A percentile compares a stretch with the other conserved stretches of the same genome.
Conservation (phyloP, 2,797 vertebrate genomes). For the Sandelia bainsii region DNA sequence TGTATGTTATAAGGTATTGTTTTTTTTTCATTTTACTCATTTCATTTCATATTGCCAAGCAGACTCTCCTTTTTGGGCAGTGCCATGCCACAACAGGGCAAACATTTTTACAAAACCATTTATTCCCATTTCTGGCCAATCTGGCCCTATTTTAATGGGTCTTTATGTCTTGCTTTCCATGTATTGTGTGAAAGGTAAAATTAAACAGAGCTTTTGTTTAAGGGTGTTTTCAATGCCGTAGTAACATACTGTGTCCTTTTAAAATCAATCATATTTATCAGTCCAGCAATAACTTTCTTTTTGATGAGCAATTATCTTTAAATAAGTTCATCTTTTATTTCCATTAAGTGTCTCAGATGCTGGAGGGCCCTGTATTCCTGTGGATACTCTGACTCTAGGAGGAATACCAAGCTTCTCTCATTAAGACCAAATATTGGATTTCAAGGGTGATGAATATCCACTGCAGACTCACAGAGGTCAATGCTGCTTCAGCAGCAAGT, state of each 20-base stretch:
- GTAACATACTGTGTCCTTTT: not conserved
- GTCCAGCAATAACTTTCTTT: conserved; percentile 21
- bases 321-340: conserved; percentile 15
- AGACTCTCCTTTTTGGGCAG: conserved; percentile 52
- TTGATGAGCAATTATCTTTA: conserved; percentile 21
- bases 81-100: conserved; percentile 26
- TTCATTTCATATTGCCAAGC: conserved; percentile 46
- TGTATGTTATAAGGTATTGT: conserved; percentile 41
- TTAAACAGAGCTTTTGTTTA: not conserved
- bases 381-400: conserved; percentile 51
- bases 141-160: conserved; percentile 36
- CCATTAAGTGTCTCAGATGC: not conserved
- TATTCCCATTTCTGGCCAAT: conserved; percentile 48
- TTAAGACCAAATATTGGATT: conserved; percentile 78
- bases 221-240: not conserved
- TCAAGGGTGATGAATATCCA: conserved; percentile 72
- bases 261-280: not conserved
- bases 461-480: conserved; percentile 70
- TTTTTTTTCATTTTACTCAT: conserved; percentile 28
- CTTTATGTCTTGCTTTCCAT: not conserved
- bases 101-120: conserved; percentile 47
- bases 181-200: not conserved
- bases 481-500: conserved; percentile 61
- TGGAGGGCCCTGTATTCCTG: conserved; percentile 26
- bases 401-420: conserved; percentile 70